Percentiles rank a stretch among this genome's conserved stretches.
These are phyloP conservation scores for Calycopis cecrops DNA, from an alignment of 1,140 invertebrate genomes.

Conservation along the genomic window DNA sequence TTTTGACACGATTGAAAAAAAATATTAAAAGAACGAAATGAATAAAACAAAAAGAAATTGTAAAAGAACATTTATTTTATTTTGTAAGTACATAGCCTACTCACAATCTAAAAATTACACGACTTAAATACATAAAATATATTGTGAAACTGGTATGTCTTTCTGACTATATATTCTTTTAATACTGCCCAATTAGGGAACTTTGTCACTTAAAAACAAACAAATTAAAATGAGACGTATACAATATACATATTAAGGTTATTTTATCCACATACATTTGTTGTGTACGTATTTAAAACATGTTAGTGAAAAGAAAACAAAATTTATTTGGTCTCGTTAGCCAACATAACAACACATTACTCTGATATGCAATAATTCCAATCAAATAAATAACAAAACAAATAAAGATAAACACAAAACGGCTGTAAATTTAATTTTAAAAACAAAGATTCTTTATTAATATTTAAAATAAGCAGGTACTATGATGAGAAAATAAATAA, in stretches of 20 bases:
- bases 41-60: conserved; percentile 26
- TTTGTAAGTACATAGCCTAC: conserved; percentile 29
- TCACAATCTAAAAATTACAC: neutral
- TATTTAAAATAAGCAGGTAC: conserved; percentile 5
- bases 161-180: conserved; percentile 4
- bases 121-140: conserved; percentile 5
- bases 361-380: conserved; percentile 4
- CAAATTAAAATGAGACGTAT: neutral
- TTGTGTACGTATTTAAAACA: neutral
- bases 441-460: neutral
- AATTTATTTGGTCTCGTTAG: neutral
- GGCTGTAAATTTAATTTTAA: neutral
- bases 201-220: neutral
- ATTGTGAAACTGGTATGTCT: conserved; percentile 2
- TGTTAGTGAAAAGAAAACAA: too few relatives aligned
- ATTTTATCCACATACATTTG: too few relatives aligned
- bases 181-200: neutral
- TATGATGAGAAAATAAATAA: neutral
- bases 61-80: conserved; percentile 34
- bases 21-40: conserved; percentile 17
- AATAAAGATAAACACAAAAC: conserved; percentile 9
- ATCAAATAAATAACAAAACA: conserved; percentile 7
- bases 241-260: too few relatives aligned
- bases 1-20: too few relatives aligned
- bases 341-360: neutral